Conservation (phyloP, 2,113 vertebrate genomes). For the Xenopus laevis region DNA sequence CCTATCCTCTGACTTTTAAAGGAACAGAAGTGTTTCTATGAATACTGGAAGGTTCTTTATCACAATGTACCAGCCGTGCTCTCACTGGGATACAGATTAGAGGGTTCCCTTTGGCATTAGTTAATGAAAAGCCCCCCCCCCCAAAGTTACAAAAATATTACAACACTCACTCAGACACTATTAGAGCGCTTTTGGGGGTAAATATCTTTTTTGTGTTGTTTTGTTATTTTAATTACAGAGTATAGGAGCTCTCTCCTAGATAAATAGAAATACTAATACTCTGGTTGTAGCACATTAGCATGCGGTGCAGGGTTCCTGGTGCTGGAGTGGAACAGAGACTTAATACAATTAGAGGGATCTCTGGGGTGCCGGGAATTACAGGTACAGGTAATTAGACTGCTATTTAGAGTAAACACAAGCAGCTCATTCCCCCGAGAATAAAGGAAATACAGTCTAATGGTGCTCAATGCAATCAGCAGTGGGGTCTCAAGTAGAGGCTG, state of each 20-base stretch:
- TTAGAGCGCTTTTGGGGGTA: not conserved
- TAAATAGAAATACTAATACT: not conserved
- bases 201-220: too few relatives aligned
- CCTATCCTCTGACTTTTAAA: too few relatives aligned
- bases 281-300: not conserved
- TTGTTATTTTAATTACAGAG: not conserved
- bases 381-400: constrained; percentile 15
- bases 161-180: not conserved
- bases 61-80: too few relatives aligned
- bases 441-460: too few relatives aligned
- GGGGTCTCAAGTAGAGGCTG: too few relatives aligned
- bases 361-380: constrained; percentile 1
- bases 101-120: not conserved
- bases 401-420: not conserved
- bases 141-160: not conserved
- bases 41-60: too few relatives aligned
- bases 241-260: not conserved
- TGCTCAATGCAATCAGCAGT: too few relatives aligned
- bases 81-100: not conserved
- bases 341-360: constrained; percentile 15
- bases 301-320: not conserved
- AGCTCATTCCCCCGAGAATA: not conserved
- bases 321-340: not conserved
- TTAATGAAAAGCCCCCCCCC: not conserved
- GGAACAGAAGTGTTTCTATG: too few relatives aligned